Percentiles rank a stretch among this genome's conserved stretches.
These are phyloP conservation scores for Paralichthys olivaceus DNA, from an alignment of 2,113 vertebrate genomes.

Conservation along the genomic window DNA sequence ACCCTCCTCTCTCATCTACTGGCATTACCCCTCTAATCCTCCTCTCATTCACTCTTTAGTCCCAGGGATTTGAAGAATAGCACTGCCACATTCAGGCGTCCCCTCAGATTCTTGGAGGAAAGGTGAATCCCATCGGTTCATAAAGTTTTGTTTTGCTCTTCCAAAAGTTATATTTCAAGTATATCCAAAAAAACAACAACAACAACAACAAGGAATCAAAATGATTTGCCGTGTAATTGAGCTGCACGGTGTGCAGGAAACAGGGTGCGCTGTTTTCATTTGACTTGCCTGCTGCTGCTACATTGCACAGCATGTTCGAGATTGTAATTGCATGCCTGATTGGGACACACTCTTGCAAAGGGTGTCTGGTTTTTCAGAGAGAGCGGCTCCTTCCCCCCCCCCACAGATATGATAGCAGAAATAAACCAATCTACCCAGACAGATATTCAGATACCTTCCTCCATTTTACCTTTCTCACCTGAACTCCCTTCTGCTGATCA, in stretches of 20 bases:
- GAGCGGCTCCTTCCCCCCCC: not conserved
- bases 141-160: conserved; percentile 9
- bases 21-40: conserved; percentile 89
- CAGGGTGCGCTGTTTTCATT: conserved; percentile 46
- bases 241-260: conserved; percentile 53
- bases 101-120: conserved; percentile 46
- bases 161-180: not conserved
- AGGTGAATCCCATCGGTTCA: conserved; percentile 45
- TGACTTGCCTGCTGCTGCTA: conserved; percentile 54
- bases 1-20: conserved; percentile 80
- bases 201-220: conserved; percentile 23
- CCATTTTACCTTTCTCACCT: conserved; percentile 68
- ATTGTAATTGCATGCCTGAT: conserved; percentile 75
- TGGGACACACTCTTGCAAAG: conserved; percentile 55
- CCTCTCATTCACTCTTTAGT: conserved; percentile 83
- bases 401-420: conserved; percentile 38
- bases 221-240: conserved; percentile 64
- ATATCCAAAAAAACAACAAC: not conserved
- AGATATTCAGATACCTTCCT: conserved; percentile 71
- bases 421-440: conserved; percentile 55
- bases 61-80: conserved; percentile 79
- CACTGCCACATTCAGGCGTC: conserved; percentile 65
- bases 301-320: conserved; percentile 55
- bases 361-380: conserved; percentile 41
- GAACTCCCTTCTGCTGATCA: conserved; percentile 71